Evolutionary conservation across 2,888 invertebrate genomes (phyloP).

Genomic region (Ormyrus nitidulus): DNA sequence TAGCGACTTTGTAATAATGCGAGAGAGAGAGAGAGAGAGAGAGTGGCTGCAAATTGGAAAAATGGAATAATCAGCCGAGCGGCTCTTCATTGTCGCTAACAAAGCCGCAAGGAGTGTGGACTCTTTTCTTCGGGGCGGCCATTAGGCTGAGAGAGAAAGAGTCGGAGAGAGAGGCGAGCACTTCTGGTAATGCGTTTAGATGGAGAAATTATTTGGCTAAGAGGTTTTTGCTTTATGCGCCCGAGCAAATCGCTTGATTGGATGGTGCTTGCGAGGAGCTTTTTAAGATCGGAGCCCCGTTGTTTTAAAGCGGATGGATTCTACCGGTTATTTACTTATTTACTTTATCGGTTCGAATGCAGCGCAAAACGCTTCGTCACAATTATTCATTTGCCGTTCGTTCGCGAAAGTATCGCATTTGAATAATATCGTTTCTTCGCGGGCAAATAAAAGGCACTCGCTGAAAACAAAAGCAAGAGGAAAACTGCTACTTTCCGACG

Average conservation of each 20-base stretch:
- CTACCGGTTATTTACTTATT: too few species aligned
- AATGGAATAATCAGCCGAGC: slow-evolving; percentile 66
- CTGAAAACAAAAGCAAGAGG: too few species aligned
- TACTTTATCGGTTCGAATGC: too few species aligned
- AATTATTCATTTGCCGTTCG: too few species aligned
- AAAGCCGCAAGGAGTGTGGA: slow-evolving; percentile 53
- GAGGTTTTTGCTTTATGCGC: slow-evolving; percentile 1
- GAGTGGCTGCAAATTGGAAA: slow-evolving; percentile 61
- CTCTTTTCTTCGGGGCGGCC: neutral
- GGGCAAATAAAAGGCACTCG: too few species aligned
- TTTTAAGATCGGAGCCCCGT: too few species aligned
- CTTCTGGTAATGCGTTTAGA: slow-evolving; percentile 37
- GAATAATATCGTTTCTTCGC: too few species aligned
- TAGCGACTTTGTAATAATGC: slow-evolving; percentile 66
- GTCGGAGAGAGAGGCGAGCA: neutral
- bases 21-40: slow-evolving; percentile 63
- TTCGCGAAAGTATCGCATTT: too few species aligned
- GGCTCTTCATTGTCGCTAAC: slow-evolving; percentile 43
- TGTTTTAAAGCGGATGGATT: too few species aligned
- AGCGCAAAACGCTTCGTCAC: too few species aligned
- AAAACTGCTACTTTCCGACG: too few species aligned
- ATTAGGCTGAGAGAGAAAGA: too few species aligned
- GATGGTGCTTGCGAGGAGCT: neutral
- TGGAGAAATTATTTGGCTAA: slow-evolving; percentile 32
- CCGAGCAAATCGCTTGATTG: slow-evolving; percentile 10